Conservation (phyloP, 1,140 invertebrate genomes). For the Bradynema listronoti region DNA sequence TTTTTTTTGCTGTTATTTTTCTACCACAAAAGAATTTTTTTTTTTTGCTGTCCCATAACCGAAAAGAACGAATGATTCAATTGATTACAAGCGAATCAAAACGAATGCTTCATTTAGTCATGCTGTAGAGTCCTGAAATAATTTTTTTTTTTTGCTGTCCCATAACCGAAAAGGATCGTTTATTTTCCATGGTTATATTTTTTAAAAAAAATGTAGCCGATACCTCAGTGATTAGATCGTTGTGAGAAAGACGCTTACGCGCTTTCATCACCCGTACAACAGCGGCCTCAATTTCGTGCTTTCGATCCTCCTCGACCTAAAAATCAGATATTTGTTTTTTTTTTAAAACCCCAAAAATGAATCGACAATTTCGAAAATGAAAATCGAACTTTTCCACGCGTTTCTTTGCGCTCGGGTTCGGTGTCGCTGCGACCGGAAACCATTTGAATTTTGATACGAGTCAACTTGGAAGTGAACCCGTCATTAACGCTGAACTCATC, state of each 20-base stretch:
- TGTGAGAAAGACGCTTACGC: constrained; percentile 77
- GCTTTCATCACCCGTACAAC: constrained; percentile 99
- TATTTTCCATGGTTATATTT: no score
- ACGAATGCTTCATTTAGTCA: no score
- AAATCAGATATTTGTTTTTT: constrained; percentile 1
- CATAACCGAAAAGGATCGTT: no score
- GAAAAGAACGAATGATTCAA: no score
- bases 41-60: no score
- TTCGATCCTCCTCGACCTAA: constrained; percentile 85
- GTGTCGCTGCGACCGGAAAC: constrained; percentile 95
- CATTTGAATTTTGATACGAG: constrained; percentile 69
- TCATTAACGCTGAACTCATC: constrained; percentile 95
- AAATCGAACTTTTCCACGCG: constrained; percentile 73
- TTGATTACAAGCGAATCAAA: no score
- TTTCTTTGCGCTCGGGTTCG: constrained; percentile 94
- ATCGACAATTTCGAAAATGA: constrained; percentile 7
- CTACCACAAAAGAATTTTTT: no score
- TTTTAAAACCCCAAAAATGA: not conserved
- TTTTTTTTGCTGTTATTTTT: no score
- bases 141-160: no score
- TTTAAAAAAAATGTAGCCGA: no score
- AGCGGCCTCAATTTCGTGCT: constrained; percentile 98
- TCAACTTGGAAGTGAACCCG: constrained; percentile 90
- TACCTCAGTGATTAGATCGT: constrained; percentile 83
- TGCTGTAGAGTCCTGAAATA: no score